Percentiles rank a stretch among this genome's conserved stretches.
phyloP scores from a whole-genome alignment of 1,140 invertebrate species.

The Solen grandis region DNA sequence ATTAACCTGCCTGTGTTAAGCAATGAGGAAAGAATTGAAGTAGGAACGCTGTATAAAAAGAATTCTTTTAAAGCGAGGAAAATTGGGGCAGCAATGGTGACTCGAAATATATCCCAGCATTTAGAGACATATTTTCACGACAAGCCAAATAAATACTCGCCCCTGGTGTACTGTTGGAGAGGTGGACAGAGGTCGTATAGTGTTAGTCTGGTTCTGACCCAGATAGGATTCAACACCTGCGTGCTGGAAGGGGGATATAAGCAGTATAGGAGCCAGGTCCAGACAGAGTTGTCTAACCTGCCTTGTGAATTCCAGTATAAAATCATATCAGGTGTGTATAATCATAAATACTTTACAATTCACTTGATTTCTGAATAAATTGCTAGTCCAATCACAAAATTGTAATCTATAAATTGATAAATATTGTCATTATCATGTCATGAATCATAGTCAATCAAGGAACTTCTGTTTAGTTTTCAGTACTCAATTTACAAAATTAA shows the following conservation, averaged over 20 bases:
- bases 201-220: slow-evolving; percentile 53
- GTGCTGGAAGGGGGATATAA: slow-evolving; percentile 58
- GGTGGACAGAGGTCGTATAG: slow-evolving; percentile 63
- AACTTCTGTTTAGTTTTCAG: too few relatives aligned
- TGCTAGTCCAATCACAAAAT: too few relatives aligned
- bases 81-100: slow-evolving; percentile 53
- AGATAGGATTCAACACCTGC: slow-evolving; percentile 57
- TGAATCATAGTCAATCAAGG: too few relatives aligned
- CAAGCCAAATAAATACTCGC: slow-evolving; percentile 48
- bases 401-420: too few relatives aligned
- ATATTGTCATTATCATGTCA: too few relatives aligned
- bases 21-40: slow-evolving; percentile 45
- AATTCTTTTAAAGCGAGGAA: slow-evolving; percentile 58
- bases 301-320: slow-evolving; percentile 48
- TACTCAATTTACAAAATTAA: too few relatives aligned
- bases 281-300: slow-evolving; percentile 38
- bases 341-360: too few relatives aligned
- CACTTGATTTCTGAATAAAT: too few relatives aligned
- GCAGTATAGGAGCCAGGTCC: slow-evolving; percentile 47
- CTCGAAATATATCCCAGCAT: slow-evolving; percentile 53
- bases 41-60: slow-evolving; percentile 47
- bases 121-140: slow-evolving; percentile 49
- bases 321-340: slow-evolving; percentile 60
- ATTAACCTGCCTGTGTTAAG: slow-evolving; percentile 58
- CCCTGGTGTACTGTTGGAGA: slow-evolving; percentile 61